Conservation (phyloP, 2,113 vertebrate species). For the Hystrix brachyura region DNA sequence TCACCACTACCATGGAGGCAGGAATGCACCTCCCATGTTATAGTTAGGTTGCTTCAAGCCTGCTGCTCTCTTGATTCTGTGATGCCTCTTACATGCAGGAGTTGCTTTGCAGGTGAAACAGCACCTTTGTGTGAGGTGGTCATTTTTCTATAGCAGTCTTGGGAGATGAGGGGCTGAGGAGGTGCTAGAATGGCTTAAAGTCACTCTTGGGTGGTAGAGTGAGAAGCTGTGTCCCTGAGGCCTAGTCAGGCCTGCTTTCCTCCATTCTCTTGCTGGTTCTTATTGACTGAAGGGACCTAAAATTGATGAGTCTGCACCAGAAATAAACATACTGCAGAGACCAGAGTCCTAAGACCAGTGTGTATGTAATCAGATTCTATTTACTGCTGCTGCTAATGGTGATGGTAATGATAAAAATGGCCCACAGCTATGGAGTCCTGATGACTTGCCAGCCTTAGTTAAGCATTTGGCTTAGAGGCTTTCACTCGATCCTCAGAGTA, state of each 20-base stretch:
- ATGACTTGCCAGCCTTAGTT: not conserved
- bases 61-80: not conserved
- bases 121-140: not conserved
- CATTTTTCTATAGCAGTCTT: not conserved
- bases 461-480: not conserved
- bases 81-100: not conserved
- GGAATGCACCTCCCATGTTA: not conserved
- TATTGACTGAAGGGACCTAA: not conserved
- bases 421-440: not conserved
- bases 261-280: not conserved
- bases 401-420: not conserved
- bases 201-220: not conserved
- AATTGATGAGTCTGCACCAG: not conserved
- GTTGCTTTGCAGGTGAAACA: not conserved
- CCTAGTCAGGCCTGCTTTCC: not conserved
- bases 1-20: not conserved
- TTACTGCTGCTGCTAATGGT: not conserved
- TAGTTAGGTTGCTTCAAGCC: not conserved
- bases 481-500: not conserved
- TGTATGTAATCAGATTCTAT: slow-evolving; percentile 3
- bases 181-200: too few species aligned
- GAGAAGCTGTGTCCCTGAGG: not conserved
- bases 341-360: not conserved
- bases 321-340: slow-evolving; percentile 27
- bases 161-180: not conserved